These are phyloP conservation scores for Aptenodytes forsteri DNA, from an alignment of 2,113 vertebrate species.

Conservation along the genomic window DNA sequence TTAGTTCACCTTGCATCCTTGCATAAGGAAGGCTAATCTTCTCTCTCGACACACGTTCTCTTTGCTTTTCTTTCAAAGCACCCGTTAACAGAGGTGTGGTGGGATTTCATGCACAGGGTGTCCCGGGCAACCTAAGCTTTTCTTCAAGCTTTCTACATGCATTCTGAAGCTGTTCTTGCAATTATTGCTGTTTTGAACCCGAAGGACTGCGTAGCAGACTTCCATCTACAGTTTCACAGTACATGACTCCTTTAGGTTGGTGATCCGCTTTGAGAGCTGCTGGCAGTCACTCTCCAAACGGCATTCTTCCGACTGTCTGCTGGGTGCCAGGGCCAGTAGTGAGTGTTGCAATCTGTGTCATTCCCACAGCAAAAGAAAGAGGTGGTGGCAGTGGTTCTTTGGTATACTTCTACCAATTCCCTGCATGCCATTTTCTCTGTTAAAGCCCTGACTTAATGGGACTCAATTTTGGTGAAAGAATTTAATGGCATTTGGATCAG, in stretches of 20 bases:
- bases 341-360: rapidly evolving
- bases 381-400: neutral
- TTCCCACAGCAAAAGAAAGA: neutral
- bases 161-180: neutral
- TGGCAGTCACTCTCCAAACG: neutral
- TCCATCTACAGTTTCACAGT: neutral
- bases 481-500: neutral
- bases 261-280: neutral
- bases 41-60: neutral
- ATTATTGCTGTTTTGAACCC: neutral
- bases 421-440: neutral
- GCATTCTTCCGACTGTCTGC: rapidly evolving
- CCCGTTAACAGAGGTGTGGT: neutral
- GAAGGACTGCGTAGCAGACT: neutral
- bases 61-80: neutral
- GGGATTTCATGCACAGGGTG: neutral
- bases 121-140: neutral
- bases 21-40: neutral
- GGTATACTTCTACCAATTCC: no score
- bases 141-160: neutral
- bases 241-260: neutral
- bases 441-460: neutral
- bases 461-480: neutral
- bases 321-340: neutral
- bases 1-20: neutral